phyloP scores from a whole-genome alignment of 2,888 invertebrate genomes.

The Melipona beecheii region DNA sequence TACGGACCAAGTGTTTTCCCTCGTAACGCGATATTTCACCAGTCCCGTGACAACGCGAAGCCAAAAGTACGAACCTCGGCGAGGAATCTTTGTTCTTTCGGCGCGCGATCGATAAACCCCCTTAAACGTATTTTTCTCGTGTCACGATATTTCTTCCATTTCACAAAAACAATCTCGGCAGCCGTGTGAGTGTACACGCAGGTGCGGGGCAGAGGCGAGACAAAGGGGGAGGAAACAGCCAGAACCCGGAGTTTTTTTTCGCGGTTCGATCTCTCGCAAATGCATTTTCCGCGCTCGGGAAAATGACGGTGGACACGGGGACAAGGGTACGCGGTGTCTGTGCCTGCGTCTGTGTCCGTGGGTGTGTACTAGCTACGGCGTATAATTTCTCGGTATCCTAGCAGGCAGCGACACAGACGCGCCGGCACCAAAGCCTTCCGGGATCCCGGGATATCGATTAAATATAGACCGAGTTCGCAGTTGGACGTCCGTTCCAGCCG shows the following conservation, averaged over 20 bases:
- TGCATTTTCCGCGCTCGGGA: constrained; percentile 41
- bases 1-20: neutral
- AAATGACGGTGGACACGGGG: constrained; percentile 32
- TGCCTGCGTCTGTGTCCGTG: no score
- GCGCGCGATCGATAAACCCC: constrained; percentile 31
- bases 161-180: constrained; percentile 47
- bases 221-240: neutral
- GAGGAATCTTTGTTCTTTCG: constrained; percentile 35
- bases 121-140: constrained; percentile 53
- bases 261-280: constrained; percentile 36
- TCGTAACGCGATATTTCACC: constrained; percentile 33
- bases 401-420: constrained; percentile 59
- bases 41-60: constrained; percentile 20
- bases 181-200: neutral
- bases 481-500: neutral
- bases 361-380: constrained; percentile 9
- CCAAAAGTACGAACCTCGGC: constrained; percentile 33
- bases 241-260: constrained; percentile 6
- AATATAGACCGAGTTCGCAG: constrained; percentile 44
- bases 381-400: constrained; percentile 58
- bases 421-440: constrained; percentile 56
- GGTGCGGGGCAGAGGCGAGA: neutral
- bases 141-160: constrained; percentile 57
- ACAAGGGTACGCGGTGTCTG: neutral
- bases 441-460: constrained; percentile 30